Base-by-base conservation (phyloP, 1,140 invertebrate species). In the Arion vulgaris region DNA sequence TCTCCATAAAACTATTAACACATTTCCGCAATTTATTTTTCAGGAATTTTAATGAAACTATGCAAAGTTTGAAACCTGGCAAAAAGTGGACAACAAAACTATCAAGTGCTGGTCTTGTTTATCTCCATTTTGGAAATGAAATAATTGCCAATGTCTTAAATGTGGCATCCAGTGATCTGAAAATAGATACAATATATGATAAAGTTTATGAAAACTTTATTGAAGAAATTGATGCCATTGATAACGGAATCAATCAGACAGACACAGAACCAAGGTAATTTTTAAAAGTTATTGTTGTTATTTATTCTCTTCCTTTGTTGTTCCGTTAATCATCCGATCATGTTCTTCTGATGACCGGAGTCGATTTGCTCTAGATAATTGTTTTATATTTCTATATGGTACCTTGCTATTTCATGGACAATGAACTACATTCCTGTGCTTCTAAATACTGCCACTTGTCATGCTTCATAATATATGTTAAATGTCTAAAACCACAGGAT, bases 81-180 rank as follows among this genome's bases (percentile, higher is more conserved):
- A 94, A 94, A 83, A 90, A 93, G 66, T 94, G 93, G 92, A 92
- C 89, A 23, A 96, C 95, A 19, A 95, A 95, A 91, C 93, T 99
- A 32, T 99, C 98, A 93, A 98, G 97, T 87, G 98, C 98, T 73
- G 98, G 98, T 0, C 93, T 99, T 1, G 92, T 99, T 23, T 99
- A 98, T 91, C 94, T 95, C 83, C 96, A 97, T 90, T 99, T 96
- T 93, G 98, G 98, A 7, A 93, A 95, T 85, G 93, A 95, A 87
- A 94, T 99, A 13, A 94, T 99, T 36, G 92, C 94, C 9, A 79
- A 88, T 39, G 83, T 93, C 13, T 86, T 94, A 11, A 87, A 89
- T n/a, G 83, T 86, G 53, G 66, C 75, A 19, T 38, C 75, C 15
- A 80, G 86, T 57, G 89, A 90, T 66, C 84, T 85, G 0, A 76